Evolutionary conservation across 2,888 invertebrate genomes (phyloP), one percentile per base, ranked within the genome.

Genomic region (Hirtodrosophila histrioides): DNA sequence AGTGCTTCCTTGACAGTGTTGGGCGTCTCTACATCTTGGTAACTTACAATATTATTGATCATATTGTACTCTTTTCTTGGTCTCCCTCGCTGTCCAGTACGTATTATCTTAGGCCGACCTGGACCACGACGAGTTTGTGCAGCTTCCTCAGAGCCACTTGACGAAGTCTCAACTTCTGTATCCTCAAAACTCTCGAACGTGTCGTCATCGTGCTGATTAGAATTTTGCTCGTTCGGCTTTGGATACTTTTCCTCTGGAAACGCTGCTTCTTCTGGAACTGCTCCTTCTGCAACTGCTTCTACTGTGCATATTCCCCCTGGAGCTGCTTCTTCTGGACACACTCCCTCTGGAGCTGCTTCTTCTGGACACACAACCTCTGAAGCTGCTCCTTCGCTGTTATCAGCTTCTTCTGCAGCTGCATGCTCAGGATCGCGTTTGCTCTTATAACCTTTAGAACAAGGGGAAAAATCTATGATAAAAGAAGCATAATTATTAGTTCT

Each of bases 101-200:
- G 46, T 40, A 51, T 11, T 0, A 68, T 3, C 44, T 40, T 48
- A 10, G 63, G 51, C 39, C 58, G 40, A 9, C 55, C 50, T 46
- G 49, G 53, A 27, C 45, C 45, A 29, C 51, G 40, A 1, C 33
- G 33, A 45, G 27, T 11, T 51, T 11, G 17, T 17, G 17, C 17
- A 17, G 17, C 17, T 11, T 41, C n/a, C 11, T 10, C 8, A 10
- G 27, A 10, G 5, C 31, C 12, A 12, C 33, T 12, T 29, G 45
- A 45, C 8, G 31, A 29, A 17, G 6, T 27, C 6, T 4, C 27
- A 5, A 5, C 27, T 27, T 17, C 45, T 33, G 45, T 4, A 17
- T 51, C 41, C 2, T 39, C 39, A 29, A 29, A 24, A 39, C n/a
- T 27, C 29, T 24, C 27, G 27, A 10, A 39, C 24, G 27, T 6